Evolutionary conservation across 2,888 invertebrate genomes (phyloP), one percentile per base, ranked within the genome.

Genomic region (Xiphydria camelus): DNA sequence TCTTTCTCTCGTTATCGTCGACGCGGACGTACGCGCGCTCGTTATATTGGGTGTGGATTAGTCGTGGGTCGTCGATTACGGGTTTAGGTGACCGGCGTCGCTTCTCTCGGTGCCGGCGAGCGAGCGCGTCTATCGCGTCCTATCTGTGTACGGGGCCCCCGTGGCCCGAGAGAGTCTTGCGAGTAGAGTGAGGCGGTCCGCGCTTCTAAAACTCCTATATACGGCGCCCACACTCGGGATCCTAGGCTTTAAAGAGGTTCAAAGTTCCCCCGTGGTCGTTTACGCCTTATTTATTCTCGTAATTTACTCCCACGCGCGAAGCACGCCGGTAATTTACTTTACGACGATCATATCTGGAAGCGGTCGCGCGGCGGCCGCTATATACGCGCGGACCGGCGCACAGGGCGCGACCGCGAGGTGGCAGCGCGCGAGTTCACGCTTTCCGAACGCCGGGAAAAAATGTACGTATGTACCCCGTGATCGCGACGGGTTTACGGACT

Each of bases 231-330:
- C 65, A 59, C 65, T 60, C 50, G 49, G 32, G 49, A 57, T 57
- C 55, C 66, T 65, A 62, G 53, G 47, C 55, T 63, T 23, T 57
- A 60, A 66, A 62, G 56, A 62, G 63, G 58, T 63, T 64, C 58
- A 57, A 62, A 66, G 62, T 66, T 62, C 57, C 57, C 52, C 40
- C 55, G 51, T 47, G 57, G 53, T 59, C 64, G 62, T 62, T 66
- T 65, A 58, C 62, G 64, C 64, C 59, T 67, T 66, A 68, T 68
- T 67, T 67, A 68, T 67, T 64, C 64, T 59, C 63, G 63, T 67
- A 64, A 68, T 68, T 67, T 68, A 65, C 67, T 67, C 67, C 67
- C 61, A 68, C 67, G 59, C 61, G 51, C 51, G 40, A 43, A 56
- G 51, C 56, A 53, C 50, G 53, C 53, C 52, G 53, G 61, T 58